Evolutionary conservation across 2,113 vertebrate genomes (phyloP), one percentile per base, ranked within the genome.

Genomic region (Tachysurus vachellii): DNA sequence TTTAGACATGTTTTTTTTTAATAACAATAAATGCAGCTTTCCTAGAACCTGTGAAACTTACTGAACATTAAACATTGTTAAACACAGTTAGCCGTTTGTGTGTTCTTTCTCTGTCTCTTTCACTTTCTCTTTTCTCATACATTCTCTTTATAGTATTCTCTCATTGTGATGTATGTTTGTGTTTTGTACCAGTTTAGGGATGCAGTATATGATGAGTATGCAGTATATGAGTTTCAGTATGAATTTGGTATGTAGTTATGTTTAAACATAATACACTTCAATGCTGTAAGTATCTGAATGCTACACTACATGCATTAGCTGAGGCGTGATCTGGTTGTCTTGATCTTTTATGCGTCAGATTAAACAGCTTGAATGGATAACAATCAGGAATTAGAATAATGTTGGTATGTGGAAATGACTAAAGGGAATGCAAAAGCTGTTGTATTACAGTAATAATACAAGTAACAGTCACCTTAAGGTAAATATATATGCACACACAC

Each of bases 121-220:
- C 71, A 66, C 57, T 64, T 85, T 85, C 75, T 64, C 4, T 79
- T 17, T 80, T 77, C 53, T 44, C 57, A 64, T 76, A 47, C 71
- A 66, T 79, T 85, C 84, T 50, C 14, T 85, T 66, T 85, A 31
- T 79, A 4, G 79, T 17, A 26, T 2, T 12, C 6, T 85, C 14
- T 85, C 17, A 68, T 26, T 64, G 79, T 26, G 28, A 64, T 64
- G 23, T 61, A 23, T 85, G 36, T 44, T 2, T 84, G 56, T 85
- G 31, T 56, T 28, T 36, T 36, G 14, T 36, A 36, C 5, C 14
- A 7, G 64, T 31, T 16, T 70, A 70, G 28, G 16, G 14, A 44
- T 44, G 42, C 70, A 47, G 7, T n/a, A 44, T 17, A 42, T 73
- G 23, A 19, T n/a, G 23, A 2, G 23, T 76, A 53, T n/a, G 71